These are phyloP conservation scores for Taurulus bubalis DNA, from an alignment of 2,113 vertebrate genomes.

Conservation along the genomic window DNA sequence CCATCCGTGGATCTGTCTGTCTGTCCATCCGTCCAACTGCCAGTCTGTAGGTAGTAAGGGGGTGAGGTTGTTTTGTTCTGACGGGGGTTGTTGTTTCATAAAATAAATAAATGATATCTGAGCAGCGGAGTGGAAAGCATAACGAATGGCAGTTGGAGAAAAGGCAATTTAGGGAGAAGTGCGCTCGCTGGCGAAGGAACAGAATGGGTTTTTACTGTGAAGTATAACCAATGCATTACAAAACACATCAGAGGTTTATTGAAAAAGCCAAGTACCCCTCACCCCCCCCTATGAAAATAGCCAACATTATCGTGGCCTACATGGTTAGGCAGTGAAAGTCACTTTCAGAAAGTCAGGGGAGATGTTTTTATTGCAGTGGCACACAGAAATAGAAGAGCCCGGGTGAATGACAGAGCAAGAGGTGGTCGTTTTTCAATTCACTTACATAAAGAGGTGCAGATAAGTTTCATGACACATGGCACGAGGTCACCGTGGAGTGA, in stretches of 20 bases:
- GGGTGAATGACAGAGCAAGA: constrained; percentile 54
- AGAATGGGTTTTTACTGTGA: constrained; percentile 83
- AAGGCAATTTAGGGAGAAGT: constrained; percentile 83
- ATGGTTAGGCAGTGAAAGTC: constrained; percentile 80
- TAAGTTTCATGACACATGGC: constrained; percentile 32
- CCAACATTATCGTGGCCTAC: constrained; percentile 80
- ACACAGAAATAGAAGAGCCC: constrained; percentile 51
- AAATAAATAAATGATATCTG: constrained; percentile 87
- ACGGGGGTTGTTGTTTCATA: constrained; percentile 78
- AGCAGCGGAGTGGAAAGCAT: constrained; percentile 82
- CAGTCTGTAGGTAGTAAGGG: constrained; percentile 49
- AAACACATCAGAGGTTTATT: constrained; percentile 84
- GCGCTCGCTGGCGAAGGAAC: constrained; percentile 76
- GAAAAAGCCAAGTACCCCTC: constrained; percentile 81
- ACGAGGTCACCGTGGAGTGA: constrained; percentile 27
- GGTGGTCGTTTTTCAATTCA: constrained; percentile 57
- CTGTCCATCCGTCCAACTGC: constrained; percentile 55
- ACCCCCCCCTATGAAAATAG: constrained; percentile 74
- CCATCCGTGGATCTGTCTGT: constrained; percentile 33
- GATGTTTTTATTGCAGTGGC: constrained; percentile 64
- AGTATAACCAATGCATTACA: constrained; percentile 87
- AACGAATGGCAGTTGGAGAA: constrained; percentile 83
- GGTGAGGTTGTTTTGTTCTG: constrained; percentile 75
- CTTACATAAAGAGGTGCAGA: constrained; percentile 43
- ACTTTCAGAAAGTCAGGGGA: constrained; percentile 77